Evolutionary conservation across 30 jellyfish, hydroid and myxozoan species (phyloP), one percentile per base, ranked within the genome.

Genomic region (Chrysaora quinquecirrha): DNA sequence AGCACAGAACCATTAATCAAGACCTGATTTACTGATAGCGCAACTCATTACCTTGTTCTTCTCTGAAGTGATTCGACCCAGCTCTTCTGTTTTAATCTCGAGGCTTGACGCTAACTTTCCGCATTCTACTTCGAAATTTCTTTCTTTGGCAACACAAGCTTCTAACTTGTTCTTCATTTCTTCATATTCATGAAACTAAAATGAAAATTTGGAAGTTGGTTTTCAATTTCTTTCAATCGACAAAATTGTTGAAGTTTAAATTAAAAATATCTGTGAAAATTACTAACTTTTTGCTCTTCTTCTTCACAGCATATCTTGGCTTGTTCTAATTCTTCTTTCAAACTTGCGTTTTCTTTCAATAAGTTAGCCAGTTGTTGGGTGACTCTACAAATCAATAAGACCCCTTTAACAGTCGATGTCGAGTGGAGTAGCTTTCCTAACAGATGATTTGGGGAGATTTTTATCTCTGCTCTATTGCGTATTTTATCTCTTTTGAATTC

Each of bases 231-330:
- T n/a, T n/a, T n/a, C n/a, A n/a, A n/a, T n/a, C n/a, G n/a, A n/a
- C n/a, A n/a, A n/a, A n/a, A n/a, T n/a, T n/a, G n/a, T n/a, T n/a
- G n/a, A n/a, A n/a, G n/a, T n/a, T n/a, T n/a, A n/a, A n/a, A n/a
- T n/a, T n/a, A n/a, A n/a, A n/a, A n/a, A n/a, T n/a, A n/a, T n/a
- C n/a, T n/a, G n/a, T n/a, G n/a, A 38, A 14, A 38, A 38, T 38
- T 38, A 3, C 80, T 48, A 30, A 77, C 88, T 9, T 69, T 69
- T 43, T 35, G 71, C 24, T 61, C 72, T 1, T 61, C 80, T 64
- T 68, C 72, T 29, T 62, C 88, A 32, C 38, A 20, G 10, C 48
- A 71, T n/a, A 21, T 25, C 71, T 31, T 47, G 25, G 29, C 1
- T 31, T 33, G 32, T n/a, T 35, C 18, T 7, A 77, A 30, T 77